A percentile compares a stretch with the other conserved stretches of the same genome.
phyloP scores from a whole-genome alignment of 2,113 vertebrate genomes.

The Notarius lentiginosus region DNA sequence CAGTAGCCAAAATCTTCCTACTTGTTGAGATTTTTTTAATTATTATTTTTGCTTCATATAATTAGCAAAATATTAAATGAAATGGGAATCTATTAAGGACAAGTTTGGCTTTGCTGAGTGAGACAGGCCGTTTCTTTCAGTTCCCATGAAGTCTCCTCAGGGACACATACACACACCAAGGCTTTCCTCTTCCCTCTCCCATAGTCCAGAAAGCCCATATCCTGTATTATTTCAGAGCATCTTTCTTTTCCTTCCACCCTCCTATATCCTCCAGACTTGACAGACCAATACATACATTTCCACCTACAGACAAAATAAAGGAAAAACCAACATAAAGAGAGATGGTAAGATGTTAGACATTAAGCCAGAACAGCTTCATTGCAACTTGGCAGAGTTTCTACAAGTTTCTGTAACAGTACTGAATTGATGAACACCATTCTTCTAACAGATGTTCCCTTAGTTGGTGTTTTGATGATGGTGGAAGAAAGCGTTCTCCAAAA shows the following conservation, averaged over 20 bases:
- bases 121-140: not conserved
- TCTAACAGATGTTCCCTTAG: not conserved
- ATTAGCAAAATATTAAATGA: not conserved
- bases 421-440: not conserved
- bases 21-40: not conserved
- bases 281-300: not conserved
- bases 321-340: not conserved
- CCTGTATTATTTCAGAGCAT: constrained; percentile 35
- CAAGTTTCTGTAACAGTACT: not conserved
- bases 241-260: constrained; percentile 21
- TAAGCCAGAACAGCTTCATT: not conserved
- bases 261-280: constrained; percentile 19
- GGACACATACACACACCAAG: not conserved
- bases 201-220: constrained; percentile 5
- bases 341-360: not conserved
- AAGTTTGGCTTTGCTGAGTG: constrained; percentile 13
- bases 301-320: not conserved
- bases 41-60: not conserved
- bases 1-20: not conserved
- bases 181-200: constrained; percentile 41
- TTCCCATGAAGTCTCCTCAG: no score
- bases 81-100: not conserved
- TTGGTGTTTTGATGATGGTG: not conserved
- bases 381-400: not conserved
- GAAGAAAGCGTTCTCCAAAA: not conserved